These are phyloP conservation scores for Champsocephalus esox DNA, from an alignment of 2,797 vertebrate species.

Conservation along the genomic window DNA sequence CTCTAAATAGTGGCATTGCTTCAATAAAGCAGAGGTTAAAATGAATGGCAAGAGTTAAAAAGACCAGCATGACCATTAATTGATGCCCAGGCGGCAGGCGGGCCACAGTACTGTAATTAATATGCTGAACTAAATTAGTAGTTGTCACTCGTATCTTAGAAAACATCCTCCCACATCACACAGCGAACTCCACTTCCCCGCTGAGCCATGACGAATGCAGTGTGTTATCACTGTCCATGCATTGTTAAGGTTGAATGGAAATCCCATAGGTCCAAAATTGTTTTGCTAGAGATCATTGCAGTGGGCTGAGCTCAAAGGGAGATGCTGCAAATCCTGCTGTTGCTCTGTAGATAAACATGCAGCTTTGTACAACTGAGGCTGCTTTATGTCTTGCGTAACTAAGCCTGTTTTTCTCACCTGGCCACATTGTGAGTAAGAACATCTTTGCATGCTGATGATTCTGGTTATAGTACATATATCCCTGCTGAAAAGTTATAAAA, in stretches of 20 bases:
- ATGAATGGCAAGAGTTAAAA: slow-evolving; percentile 12
- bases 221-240: slow-evolving; percentile 29
- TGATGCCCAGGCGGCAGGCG: neutral
- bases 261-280: slow-evolving; percentile 18
- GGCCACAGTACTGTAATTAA: slow-evolving; percentile 41
- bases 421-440: neutral
- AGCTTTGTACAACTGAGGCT: slow-evolving; percentile 2
- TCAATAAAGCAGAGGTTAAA: slow-evolving; percentile 12
- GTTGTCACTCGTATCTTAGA: slow-evolving; percentile 41
- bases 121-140: slow-evolving; percentile 44
- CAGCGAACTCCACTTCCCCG: neutral
- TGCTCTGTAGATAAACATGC: slow-evolving; percentile 34
- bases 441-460: slow-evolving; percentile 7
- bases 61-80: slow-evolving; percentile 16
- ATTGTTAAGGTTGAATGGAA: slow-evolving; percentile 32
- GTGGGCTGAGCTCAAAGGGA: slow-evolving; percentile 18
- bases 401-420: slow-evolving; percentile 9
- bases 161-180: slow-evolving; percentile 26
- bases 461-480: neutral
- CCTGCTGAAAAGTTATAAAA: neutral
- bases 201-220: slow-evolving; percentile 7
- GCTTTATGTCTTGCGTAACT: slow-evolving; percentile 19
- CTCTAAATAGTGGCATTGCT: neutral
- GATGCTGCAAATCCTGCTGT: slow-evolving; percentile 27
- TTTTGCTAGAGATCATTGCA: slow-evolving; percentile 50